Evolutionary conservation across 2,797 vertebrate species (phyloP).

Genomic region (Apogon hyalosoma): DNA sequence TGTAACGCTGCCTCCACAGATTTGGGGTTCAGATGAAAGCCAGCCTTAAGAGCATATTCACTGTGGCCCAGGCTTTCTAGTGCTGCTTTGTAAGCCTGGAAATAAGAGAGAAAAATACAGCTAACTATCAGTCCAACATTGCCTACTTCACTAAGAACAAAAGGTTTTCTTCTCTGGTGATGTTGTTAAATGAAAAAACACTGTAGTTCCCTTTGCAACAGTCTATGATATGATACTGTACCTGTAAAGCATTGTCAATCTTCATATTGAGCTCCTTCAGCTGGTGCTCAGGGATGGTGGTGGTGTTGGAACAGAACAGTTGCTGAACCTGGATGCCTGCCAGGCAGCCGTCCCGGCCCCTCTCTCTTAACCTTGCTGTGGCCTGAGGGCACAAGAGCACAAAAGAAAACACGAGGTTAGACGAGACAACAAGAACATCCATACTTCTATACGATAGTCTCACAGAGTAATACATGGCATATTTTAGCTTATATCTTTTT

Average conservation of each 20-base stretch:
- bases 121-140: background rate
- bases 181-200: background rate
- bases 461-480: slow-evolving; percentile 3
- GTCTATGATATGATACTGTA: slow-evolving; percentile 52
- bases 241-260: slow-evolving; percentile 96
- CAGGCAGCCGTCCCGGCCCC: slow-evolving; percentile 92
- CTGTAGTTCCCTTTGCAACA: background rate
- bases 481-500: background rate
- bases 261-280: slow-evolving; percentile 96
- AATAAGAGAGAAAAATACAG: slow-evolving; percentile 13
- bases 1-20: slow-evolving; percentile 94
- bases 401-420: slow-evolving; percentile 40
- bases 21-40: slow-evolving; percentile 97
- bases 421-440: slow-evolving; percentile 19
- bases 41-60: slow-evolving; percentile 97
- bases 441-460: slow-evolving; percentile 7
- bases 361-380: slow-evolving; percentile 91
- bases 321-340: slow-evolving; percentile 98
- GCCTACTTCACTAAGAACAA: background rate
- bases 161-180: background rate
- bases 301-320: slow-evolving; percentile 96
- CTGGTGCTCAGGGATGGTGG: slow-evolving; percentile 95
- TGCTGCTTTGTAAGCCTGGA: slow-evolving; percentile 94
- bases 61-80: slow-evolving; percentile 96
- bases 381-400: slow-evolving; percentile 81